Conservation (phyloP, 2,888 invertebrate genomes). For the Heteromyza rotundicornis region DNA sequence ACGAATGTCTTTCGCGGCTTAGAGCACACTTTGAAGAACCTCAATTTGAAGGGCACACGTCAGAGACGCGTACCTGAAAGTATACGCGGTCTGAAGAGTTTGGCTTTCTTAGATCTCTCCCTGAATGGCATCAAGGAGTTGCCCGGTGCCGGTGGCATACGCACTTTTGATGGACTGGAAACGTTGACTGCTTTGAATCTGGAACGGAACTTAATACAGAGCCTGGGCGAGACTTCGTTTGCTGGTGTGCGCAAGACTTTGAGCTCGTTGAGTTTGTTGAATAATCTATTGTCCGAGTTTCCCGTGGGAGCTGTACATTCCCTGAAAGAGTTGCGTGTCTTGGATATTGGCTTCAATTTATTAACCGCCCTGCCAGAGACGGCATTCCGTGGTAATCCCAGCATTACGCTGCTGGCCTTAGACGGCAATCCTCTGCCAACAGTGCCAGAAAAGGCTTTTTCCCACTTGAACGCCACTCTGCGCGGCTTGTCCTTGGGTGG, state of each 20-base stretch:
- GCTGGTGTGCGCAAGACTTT: conserved; percentile 79
- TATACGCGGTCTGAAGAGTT: conserved; percentile 75
- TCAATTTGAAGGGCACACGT: conserved; percentile 86
- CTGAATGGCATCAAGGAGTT: conserved; percentile 85
- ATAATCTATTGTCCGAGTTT: conserved; percentile 87
- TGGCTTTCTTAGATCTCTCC: conserved; percentile 89
- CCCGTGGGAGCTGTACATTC: conserved; percentile 81
- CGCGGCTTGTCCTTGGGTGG: conserved; percentile 88
- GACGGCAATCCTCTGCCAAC: conserved; percentile 90
- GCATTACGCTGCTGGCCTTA: conserved; percentile 84
- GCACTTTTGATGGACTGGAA: conserved; percentile 78
- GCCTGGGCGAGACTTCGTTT: conserved; percentile 78
- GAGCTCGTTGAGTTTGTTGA: conserved; percentile 86
- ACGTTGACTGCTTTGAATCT: conserved; percentile 81
- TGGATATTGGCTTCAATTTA: conserved; percentile 92
- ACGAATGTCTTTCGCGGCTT: conserved; percentile 77
- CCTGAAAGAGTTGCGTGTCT: conserved; percentile 80
- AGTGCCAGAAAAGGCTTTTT: conserved; percentile 79
- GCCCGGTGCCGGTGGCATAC: conserved; percentile 72
- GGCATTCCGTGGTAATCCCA: conserved; percentile 82
- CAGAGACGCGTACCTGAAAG: conserved; percentile 82
- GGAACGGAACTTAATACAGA: conserved; percentile 85
- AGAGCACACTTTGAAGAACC: conserved; percentile 81
- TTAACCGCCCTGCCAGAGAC: conserved; percentile 80
- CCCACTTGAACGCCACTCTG: conserved; percentile 80